Conservation (phyloP, 2,113 vertebrate species). For the Orcinus orca region DNA sequence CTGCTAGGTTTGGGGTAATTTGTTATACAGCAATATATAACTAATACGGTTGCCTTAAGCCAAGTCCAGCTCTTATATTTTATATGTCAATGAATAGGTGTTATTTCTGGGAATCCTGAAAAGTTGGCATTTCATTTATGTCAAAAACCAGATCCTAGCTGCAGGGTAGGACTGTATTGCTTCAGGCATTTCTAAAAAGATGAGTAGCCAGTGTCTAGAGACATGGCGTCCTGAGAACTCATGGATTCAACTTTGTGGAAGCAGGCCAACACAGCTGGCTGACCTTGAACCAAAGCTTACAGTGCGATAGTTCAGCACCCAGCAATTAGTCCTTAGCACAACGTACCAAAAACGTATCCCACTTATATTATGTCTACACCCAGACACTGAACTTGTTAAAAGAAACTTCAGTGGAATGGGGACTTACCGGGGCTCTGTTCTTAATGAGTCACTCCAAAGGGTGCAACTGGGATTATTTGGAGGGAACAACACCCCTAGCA, state of each 20-base stretch:
- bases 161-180: not conserved
- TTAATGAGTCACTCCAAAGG: constrained; percentile 36
- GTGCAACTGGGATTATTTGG: not conserved
- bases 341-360: not conserved
- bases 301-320: not conserved
- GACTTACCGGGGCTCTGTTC: not conserved
- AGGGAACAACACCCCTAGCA: not conserved
- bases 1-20: not conserved
- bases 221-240: constrained; percentile 24
- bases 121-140: not conserved
- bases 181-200: constrained; percentile 39
- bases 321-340: constrained; percentile 8
- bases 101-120: constrained; percentile 31
- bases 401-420: not conserved
- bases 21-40: constrained; percentile 17
- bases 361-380: not conserved
- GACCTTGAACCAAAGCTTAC: constrained; percentile 29
- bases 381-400: constrained; percentile 17
- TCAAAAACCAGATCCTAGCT: constrained; percentile 19
- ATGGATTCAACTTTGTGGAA: not conserved
- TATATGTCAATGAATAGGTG: not conserved
- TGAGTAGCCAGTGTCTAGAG: not conserved
- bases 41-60: not conserved
- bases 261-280: not conserved
- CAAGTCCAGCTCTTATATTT: constrained; percentile 12